These are phyloP conservation scores for Pseudomyrmex gracilis DNA, from an alignment of 1,140 invertebrate species.

Conservation along the genomic window DNA sequence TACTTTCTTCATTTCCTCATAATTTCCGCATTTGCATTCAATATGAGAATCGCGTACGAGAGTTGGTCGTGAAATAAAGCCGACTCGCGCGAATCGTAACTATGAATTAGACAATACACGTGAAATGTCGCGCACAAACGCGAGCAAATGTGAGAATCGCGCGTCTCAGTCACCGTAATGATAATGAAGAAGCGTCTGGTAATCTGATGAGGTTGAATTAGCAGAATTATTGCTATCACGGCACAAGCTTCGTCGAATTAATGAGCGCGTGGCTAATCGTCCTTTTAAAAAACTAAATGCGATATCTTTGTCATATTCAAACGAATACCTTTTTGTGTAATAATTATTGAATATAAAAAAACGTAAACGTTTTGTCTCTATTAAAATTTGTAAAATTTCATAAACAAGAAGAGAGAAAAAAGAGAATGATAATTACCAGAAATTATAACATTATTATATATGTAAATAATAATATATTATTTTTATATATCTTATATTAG, in stretches of 20 bases:
- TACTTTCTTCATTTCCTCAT: slow-evolving; percentile 28
- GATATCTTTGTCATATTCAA: not conserved
- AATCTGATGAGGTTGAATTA: slow-evolving; percentile 35
- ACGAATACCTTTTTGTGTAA: not conserved
- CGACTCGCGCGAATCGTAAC: not conserved
- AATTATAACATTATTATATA: too few species aligned
- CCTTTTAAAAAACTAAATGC: not conserved
- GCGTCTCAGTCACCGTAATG: not conserved
- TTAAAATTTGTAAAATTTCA: too few species aligned
- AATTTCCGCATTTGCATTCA: slow-evolving; percentile 31
- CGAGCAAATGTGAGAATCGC: not conserved
- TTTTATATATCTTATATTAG: too few species aligned
- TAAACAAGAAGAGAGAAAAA: too few species aligned
- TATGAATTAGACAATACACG: slow-evolving; percentile 2
- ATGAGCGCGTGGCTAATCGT: slow-evolving; percentile 1
- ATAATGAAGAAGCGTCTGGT: slow-evolving; percentile 19
- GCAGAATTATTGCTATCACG: slow-evolving; percentile 38
- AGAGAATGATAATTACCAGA: too few species aligned
- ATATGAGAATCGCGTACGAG: not conserved
- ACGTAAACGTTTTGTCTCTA: too few species aligned
- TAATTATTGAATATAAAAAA: too few species aligned
- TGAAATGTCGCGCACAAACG: not conserved
- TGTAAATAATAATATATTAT: too few species aligned
- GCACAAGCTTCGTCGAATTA: slow-evolving; percentile 6
- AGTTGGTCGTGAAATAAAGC: not conserved